Percentiles rank a stretch among this genome's conserved stretches.
Evolutionary conservation across 2,888 invertebrate genomes (phyloP).

Genomic region (Pseudococcus viburni): DNA sequence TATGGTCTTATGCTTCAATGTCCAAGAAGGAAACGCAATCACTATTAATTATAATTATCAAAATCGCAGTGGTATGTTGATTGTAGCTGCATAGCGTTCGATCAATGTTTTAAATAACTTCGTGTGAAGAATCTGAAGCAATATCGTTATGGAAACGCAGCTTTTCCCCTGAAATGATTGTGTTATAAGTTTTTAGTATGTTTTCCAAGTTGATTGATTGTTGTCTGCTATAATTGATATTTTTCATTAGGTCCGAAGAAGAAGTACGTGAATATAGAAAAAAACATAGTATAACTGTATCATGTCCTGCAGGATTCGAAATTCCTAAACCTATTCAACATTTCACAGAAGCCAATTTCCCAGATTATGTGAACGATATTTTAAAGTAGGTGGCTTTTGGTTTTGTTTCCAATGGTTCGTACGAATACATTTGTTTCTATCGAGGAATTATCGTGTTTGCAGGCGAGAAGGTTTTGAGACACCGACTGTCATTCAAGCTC

Average conservation of each 20-base stretch:
- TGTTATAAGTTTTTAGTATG: constrained; percentile 41
- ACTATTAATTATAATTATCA: too few species aligned
- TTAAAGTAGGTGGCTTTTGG: constrained; percentile 68
- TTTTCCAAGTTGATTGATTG: background rate
- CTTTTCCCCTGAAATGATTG: constrained; percentile 76
- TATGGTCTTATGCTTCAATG: too few species aligned
- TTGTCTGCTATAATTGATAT: background rate
- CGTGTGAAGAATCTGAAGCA: constrained; percentile 49
- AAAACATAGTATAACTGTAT: constrained; percentile 88
- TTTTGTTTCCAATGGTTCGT: background rate
- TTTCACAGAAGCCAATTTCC: constrained; percentile 91
- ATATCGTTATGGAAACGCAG: constrained; percentile 28
- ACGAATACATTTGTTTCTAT: too few species aligned
- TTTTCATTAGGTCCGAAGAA: constrained; percentile 69
- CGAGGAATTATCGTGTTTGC: constrained; percentile 69
- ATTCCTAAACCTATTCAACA: constrained; percentile 89
- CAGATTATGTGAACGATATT: constrained; percentile 84
- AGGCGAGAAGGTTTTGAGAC: constrained; percentile 86
- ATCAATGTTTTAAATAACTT: background rate
- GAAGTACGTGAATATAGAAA: constrained; percentile 85
- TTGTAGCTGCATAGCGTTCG: background rate
- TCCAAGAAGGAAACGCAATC: too few species aligned
- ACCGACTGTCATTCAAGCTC: constrained; percentile 95
- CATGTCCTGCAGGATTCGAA: constrained; percentile 85
- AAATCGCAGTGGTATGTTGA: too few species aligned